These are phyloP conservation scores for Drosophila bocqueti DNA, from an alignment of 1,140 invertebrate species.

Conservation along the genomic window DNA sequence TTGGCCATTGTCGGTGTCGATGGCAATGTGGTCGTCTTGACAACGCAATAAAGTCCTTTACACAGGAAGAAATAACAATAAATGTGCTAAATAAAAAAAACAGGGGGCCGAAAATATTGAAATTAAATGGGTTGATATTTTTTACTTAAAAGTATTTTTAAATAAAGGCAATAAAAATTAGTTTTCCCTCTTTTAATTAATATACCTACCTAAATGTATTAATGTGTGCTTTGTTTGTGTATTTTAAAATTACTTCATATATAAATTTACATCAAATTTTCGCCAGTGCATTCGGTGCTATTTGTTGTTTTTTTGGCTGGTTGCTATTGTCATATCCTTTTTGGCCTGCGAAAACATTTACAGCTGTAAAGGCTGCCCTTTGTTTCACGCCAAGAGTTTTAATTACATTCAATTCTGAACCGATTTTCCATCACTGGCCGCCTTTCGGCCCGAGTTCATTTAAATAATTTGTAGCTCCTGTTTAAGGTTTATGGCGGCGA, in stretches of 20 bases:
- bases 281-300: not conserved
- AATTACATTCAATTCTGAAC: constrained; percentile 50
- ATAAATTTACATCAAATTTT: not conserved
- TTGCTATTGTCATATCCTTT: constrained; percentile 43
- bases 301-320: constrained; percentile 16
- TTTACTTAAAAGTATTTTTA: not conserved
- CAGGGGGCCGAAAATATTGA: no score
- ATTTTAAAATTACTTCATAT: not conserved
- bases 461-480: constrained; percentile 47
- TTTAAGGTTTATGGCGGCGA: constrained; percentile 47
- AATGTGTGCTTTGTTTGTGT: no score
- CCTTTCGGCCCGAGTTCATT: constrained; percentile 15
- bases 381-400: constrained; percentile 39
- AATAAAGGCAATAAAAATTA: not conserved
- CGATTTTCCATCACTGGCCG: constrained; percentile 37
- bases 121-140: not conserved
- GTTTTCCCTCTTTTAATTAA: not conserved
- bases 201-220: no score
- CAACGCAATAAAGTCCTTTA: constrained; percentile 10
- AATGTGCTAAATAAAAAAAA: no score
- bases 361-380: constrained; percentile 32
- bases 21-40: constrained; percentile 42
- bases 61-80: constrained; percentile 9
- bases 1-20: constrained; percentile 44
- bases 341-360: constrained; percentile 45